Conservation (phyloP, 2,113 vertebrate species). For the Crypturellus undulatus region DNA sequence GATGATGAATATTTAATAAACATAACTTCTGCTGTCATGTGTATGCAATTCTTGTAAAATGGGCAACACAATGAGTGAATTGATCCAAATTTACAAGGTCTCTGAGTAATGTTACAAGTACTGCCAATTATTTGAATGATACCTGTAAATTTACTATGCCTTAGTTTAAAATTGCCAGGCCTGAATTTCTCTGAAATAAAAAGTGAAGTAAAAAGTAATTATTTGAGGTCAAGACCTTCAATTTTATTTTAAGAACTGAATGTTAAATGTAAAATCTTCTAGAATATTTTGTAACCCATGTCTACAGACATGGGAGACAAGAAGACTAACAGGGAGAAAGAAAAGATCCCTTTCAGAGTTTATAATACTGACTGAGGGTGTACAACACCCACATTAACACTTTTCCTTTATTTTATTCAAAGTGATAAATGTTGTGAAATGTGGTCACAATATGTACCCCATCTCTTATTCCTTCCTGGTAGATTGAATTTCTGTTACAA, state of each 20-base stretch:
- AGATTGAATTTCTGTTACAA: slow-evolving; percentile 1
- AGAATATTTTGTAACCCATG: not conserved
- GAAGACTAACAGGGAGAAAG: not conserved
- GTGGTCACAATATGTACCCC: not conserved
- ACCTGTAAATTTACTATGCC: not conserved
- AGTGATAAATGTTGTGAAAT: not conserved
- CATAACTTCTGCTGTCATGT: not conserved
- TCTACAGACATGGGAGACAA: rapidly evolving
- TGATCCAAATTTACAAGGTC: not conserved
- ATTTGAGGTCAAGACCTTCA: not conserved
- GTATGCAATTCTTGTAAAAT: not conserved
- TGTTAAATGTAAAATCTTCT: not conserved
- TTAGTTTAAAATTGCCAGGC: not conserved
- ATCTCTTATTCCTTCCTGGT: not conserved
- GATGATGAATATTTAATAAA: not conserved
- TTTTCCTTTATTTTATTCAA: not conserved
- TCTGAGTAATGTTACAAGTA: not conserved
- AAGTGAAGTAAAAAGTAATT: not conserved
- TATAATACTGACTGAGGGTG: not conserved
- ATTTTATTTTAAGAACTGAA: not conserved
- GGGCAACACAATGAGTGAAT: not conserved
- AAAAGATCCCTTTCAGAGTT: not conserved
- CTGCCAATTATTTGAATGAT: rapidly evolving
- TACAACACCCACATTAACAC: not conserved
- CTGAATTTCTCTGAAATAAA: not conserved